Conservation (phyloP, 1,140 invertebrate genomes). For the Littorina saxatilis region DNA sequence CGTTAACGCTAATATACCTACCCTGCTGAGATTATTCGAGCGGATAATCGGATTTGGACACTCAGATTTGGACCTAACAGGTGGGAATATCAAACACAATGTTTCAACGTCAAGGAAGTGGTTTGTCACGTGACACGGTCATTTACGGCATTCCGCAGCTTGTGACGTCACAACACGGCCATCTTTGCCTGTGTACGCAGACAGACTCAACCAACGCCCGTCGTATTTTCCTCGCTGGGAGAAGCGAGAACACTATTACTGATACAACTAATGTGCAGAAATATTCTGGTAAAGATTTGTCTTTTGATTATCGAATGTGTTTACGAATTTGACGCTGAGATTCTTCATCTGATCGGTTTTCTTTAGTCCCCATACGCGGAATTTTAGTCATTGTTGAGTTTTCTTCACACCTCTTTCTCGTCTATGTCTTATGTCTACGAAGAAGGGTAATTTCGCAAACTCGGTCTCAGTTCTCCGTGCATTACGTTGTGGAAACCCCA, state of each 20-base stretch:
- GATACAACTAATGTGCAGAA: constrained; percentile 62
- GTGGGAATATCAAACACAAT: neutral
- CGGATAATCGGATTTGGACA: neutral
- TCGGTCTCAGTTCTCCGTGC: too few relatives aligned
- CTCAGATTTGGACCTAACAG: neutral
- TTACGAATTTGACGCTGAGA: neutral
- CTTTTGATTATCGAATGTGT: constrained; percentile 1
- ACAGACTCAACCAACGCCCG: constrained; percentile 2
- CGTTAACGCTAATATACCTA: too few relatives aligned
- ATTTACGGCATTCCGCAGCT: constrained; percentile 38
- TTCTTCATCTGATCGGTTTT: neutral
- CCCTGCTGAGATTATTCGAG: too few relatives aligned
- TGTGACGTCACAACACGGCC: constrained; percentile 37
- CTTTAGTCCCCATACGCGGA: constrained; percentile 4
- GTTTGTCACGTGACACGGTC: constrained; percentile 31
- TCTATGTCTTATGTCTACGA: too few relatives aligned
- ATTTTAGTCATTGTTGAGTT: constrained; percentile 3
- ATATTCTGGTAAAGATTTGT: constrained; percentile 56
- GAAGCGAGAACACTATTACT: constrained; percentile 45
- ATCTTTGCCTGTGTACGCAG: constrained; percentile 37
- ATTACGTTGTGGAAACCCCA: too few relatives aligned
- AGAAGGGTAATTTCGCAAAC: too few relatives aligned
- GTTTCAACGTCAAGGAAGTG: constrained; percentile 24
- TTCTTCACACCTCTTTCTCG: neutral
- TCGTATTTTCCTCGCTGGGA: constrained; percentile 33